Percentiles rank a stretch among this genome's conserved stretches.
phyloP scores from a whole-genome alignment of 2,113 vertebrate genomes.

The Carettochelys insculpta region DNA sequence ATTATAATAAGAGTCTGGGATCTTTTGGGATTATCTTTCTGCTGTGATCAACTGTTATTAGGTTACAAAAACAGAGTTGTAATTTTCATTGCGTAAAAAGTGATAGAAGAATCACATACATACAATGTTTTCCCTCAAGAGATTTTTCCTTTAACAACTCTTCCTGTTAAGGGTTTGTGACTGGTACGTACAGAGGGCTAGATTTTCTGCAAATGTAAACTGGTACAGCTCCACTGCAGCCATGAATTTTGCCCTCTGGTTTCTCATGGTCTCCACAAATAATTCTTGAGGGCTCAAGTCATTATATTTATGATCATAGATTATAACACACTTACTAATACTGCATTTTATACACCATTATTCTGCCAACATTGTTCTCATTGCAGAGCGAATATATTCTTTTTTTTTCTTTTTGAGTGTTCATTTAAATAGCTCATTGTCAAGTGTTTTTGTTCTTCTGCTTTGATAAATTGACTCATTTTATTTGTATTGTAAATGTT shows the following conservation, averaged over 20 bases:
- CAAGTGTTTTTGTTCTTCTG: constrained; percentile 35
- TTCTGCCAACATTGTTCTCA: constrained; percentile 32
- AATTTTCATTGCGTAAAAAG: constrained; percentile 11
- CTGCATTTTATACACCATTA: constrained; percentile 50
- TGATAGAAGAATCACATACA: constrained; percentile 49
- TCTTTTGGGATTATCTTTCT: constrained; percentile 27
- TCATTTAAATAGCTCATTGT: constrained; percentile 44
- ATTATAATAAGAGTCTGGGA: not conserved
- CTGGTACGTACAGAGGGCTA: constrained; percentile 48
- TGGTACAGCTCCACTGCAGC: constrained; percentile 54
- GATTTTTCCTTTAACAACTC: constrained; percentile 50
- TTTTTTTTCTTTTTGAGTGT: constrained; percentile 4
- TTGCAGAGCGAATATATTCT: not conserved
- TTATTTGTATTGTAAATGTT: constrained; percentile 63
- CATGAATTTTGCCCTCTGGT: constrained; percentile 58
- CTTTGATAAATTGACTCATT: constrained; percentile 57
- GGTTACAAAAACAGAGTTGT: constrained; percentile 45
- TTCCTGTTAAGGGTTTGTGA: constrained; percentile 40
- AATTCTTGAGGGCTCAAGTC: constrained; percentile 64
- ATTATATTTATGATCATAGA: constrained; percentile 53
- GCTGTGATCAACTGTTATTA: not conserved
- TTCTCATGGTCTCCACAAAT: constrained; percentile 59
- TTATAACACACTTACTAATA: constrained; percentile 49
- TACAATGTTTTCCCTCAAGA: constrained; percentile 48
- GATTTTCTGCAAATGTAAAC: constrained; percentile 64